phyloP scores from a whole-genome alignment of 2,113 vertebrate species.

The Macrotus californicus region DNA sequence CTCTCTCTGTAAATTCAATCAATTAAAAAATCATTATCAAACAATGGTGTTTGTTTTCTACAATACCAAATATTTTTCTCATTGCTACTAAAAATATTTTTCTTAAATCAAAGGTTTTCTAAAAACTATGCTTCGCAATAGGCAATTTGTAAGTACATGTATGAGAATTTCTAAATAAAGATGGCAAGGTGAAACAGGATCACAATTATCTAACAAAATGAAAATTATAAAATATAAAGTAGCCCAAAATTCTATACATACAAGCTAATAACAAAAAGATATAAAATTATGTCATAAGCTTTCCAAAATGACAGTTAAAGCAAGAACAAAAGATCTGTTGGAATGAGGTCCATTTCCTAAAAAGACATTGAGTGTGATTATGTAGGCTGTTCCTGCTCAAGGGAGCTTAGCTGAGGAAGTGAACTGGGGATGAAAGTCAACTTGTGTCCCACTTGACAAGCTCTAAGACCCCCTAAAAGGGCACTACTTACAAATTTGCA shows the following conservation, averaged over 20 bases:
- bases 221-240: not conserved
- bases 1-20: too few relatives aligned
- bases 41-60: not conserved
- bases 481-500: slow-evolving; percentile 1
- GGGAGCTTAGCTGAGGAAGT: not conserved
- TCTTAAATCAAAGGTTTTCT: slow-evolving; percentile 16
- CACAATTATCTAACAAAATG: not conserved
- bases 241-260: not conserved
- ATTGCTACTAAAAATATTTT: slow-evolving; percentile 23
- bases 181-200: not conserved
- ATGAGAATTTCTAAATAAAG: not conserved
- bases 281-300: not conserved
- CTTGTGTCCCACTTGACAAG: not conserved
- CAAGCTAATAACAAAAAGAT: not conserved
- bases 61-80: slow-evolving; percentile 10
- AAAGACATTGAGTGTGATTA: not conserved
- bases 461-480: not conserved
- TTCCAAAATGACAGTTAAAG: not conserved
- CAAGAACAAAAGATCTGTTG: not conserved
- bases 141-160: not conserved
- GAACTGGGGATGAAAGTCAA: not conserved
- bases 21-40: not conserved
- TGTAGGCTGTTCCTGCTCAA: not conserved
- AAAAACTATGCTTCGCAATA: not conserved
- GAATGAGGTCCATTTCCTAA: not conserved